Evolutionary conservation across 2,113 vertebrate genomes (phyloP).

Genomic region (Cyanoramphus novaezelandiae): DNA sequence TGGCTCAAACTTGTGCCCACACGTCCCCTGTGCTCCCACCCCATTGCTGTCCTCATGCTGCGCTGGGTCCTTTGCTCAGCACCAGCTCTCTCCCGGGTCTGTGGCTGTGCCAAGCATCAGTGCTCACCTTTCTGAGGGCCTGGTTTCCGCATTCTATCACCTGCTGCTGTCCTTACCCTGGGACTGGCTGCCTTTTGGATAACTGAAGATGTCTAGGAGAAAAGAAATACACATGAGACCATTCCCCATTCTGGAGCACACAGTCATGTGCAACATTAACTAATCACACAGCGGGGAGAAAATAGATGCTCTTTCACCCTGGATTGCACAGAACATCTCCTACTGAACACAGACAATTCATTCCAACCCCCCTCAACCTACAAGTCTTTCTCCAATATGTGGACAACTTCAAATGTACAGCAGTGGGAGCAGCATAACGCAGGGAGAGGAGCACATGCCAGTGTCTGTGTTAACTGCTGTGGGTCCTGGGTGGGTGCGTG

Average conservation of each 20-base stretch:
- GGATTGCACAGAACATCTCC: neutral
- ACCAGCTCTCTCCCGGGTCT: neutral
- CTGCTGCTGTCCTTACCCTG: constrained; percentile 40
- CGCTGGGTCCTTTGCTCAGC: neutral
- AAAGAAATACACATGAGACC: constrained; percentile 51
- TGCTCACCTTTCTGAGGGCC: constrained; percentile 88
- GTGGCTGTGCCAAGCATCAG: neutral
- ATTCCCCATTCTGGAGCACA: neutral
- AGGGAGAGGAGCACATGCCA: neutral
- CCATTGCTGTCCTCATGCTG: accelerated
- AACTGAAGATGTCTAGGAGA: constrained; percentile 65
- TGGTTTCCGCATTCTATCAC: constrained; percentile 90
- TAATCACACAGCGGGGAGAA: neutral
- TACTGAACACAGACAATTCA: neutral
- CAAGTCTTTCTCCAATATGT: neutral
- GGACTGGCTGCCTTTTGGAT: constrained; percentile 37
- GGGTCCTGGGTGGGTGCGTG: accelerated
- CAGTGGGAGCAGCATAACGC: neutral
- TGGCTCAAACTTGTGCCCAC: accelerated
- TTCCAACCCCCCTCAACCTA: neutral
- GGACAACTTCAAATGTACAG: neutral
- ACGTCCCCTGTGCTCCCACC: neutral
- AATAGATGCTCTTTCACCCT: neutral
- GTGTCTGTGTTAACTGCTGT: neutral
- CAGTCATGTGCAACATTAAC: neutral